A percentile compares a stretch with the other conserved stretches of the same genome.
These are phyloP conservation scores for Rhadina sibilatrix DNA, from an alignment of 2,113 vertebrate species.

Conservation along the genomic window DNA sequence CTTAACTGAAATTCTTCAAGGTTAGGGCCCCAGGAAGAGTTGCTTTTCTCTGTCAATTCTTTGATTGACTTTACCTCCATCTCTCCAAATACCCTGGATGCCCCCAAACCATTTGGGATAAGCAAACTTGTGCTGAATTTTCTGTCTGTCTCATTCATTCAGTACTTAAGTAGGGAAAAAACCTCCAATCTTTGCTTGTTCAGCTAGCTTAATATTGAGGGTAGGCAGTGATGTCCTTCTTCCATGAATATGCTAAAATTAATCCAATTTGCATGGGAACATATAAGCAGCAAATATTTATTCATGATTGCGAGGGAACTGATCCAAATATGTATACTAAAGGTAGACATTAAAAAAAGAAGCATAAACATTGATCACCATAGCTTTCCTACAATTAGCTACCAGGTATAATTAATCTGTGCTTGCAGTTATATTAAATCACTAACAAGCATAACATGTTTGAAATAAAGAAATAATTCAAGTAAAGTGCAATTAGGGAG, in stretches of 20 bases:
- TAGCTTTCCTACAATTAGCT: conserved; percentile 26
- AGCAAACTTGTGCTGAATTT: neutral
- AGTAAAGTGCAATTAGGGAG: conserved; percentile 63
- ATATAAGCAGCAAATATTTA: conserved; percentile 62
- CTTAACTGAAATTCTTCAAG: conserved; percentile 37
- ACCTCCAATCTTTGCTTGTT: neutral
- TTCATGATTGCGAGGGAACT: conserved; percentile 33
- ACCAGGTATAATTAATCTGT: conserved; percentile 66
- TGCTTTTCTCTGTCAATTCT: neutral
- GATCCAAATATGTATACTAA: conserved; percentile 23
- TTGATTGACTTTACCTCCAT: conserved; percentile 25
- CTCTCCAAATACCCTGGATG: conserved; percentile 4
- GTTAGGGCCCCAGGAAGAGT: conserved; percentile 14
- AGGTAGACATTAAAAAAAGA: conserved; percentile 4
- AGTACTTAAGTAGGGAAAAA: neutral
- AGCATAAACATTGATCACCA: conserved; percentile 36
- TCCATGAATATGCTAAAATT: conserved; percentile 49
- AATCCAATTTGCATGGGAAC: conserved; percentile 66
- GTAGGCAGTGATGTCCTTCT: conserved; percentile 40
- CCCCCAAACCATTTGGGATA: conserved; percentile 29
- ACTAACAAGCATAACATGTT: conserved; percentile 66
- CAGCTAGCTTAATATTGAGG: conserved; percentile 32
- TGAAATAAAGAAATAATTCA: conserved; percentile 67
- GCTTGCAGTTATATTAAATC: conserved; percentile 59
- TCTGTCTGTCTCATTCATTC: neutral